Conservation (phyloP, 2,888 invertebrate species). For the Marasmarcha lunaedactyla region DNA sequence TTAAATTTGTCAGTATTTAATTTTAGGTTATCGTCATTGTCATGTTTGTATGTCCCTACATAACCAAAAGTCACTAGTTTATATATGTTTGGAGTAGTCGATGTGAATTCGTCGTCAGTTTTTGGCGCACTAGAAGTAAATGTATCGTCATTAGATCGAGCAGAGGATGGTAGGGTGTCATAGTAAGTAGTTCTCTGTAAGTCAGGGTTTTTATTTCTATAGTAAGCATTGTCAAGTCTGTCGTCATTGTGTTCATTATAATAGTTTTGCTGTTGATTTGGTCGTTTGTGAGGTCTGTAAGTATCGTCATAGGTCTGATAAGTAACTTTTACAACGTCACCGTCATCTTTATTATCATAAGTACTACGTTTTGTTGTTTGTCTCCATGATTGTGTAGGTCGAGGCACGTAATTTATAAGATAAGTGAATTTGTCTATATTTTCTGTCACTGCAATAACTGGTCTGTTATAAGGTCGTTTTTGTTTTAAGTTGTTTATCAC, state of each 20-base stretch:
- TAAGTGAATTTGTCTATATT: conserved; percentile 62
- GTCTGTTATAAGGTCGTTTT: conserved; percentile 49
- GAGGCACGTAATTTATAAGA: conserved; percentile 63
- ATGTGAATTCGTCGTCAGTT: conserved; percentile 18
- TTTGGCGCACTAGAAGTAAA: neutral
- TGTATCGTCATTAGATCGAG: conserved; percentile 45
- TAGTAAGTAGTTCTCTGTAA: conserved; percentile 24
- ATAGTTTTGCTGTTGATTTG: conserved; percentile 41
- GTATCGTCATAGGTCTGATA: conserved; percentile 61
- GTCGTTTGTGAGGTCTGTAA: conserved; percentile 52
- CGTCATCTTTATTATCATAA: conserved; percentile 26
- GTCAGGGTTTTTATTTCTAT: conserved; percentile 37
- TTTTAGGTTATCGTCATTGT: conserved; percentile 18
- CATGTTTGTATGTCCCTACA: conserved; percentile 55
- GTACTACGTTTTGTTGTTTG: conserved; percentile 21
- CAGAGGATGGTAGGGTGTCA: conserved; percentile 36
- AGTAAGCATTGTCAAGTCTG: conserved; percentile 24
- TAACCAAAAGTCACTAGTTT: conserved; percentile 63
- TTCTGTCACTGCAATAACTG: conserved; percentile 57
- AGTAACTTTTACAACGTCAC: conserved; percentile 58
- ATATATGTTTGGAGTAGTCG: conserved; percentile 48
- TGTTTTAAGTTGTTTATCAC: conserved; percentile 46
- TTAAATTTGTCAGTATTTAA: conserved; percentile 18
- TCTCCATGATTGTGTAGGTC: conserved; percentile 59
- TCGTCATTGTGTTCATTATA: conserved; percentile 35